These are phyloP conservation scores for Zaprionus obscuricornis DNA, from an alignment of 2,888 invertebrate genomes.

Conservation along the genomic window DNA sequence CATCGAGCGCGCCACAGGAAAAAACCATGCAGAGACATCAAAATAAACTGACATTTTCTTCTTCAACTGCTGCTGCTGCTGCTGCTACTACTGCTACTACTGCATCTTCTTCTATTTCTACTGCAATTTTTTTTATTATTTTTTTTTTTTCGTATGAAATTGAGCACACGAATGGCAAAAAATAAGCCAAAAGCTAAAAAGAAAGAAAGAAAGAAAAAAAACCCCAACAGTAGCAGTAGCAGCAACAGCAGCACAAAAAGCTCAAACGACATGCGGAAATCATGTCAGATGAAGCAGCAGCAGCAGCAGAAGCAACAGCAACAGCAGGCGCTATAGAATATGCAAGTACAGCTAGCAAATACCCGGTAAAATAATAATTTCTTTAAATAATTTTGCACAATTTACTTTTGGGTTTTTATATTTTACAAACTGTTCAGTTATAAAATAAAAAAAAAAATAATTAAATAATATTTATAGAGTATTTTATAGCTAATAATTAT, in stretches of 20 bases:
- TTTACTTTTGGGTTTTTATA: too few species aligned
- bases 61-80: conserved; percentile 25
- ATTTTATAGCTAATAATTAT: too few species aligned
- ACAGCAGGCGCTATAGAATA: conserved; percentile 18
- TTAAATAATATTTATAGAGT: too few species aligned
- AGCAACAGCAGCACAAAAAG: conserved; percentile 26
- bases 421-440: too few species aligned
- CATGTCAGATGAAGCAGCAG: conserved; percentile 73
- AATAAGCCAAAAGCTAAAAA: conserved; percentile 45
- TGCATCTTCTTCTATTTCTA: conserved; percentile 12
- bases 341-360: neutral
- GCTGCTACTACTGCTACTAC: conserved; percentile 1
- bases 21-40: conserved; percentile 72
- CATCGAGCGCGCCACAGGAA: conserved; percentile 53
- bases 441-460: too few species aligned
- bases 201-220: conserved; percentile 17
- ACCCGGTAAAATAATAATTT: too few species aligned
- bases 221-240: conserved; percentile 26
- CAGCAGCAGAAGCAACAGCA: conserved; percentile 28
- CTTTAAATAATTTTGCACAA: too few species aligned
- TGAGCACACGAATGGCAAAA: conserved; percentile 65
- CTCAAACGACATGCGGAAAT: conserved; percentile 77
- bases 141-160: conserved; percentile 50
- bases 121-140: neutral
- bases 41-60: conserved; percentile 69